phyloP scores from a whole-genome alignment of 2,888 invertebrate genomes.

The Netelia virgata region DNA sequence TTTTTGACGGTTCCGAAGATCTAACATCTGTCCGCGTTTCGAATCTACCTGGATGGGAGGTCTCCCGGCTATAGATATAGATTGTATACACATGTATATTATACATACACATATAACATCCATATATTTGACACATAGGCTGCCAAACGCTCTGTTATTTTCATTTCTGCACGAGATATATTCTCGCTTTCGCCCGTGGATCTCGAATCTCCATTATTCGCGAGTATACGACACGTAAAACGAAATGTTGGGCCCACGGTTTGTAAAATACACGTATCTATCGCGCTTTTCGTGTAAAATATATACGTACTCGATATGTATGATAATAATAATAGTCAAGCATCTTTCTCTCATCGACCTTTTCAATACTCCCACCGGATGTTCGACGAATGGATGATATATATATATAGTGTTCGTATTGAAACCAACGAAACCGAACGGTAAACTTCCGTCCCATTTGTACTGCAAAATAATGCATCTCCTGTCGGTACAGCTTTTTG shows the following conservation, averaged over 20 bases:
- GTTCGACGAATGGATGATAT: slow-evolving; percentile 26
- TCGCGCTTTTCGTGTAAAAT: slow-evolving; percentile 38
- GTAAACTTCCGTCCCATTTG: slow-evolving; percentile 51
- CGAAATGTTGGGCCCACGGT: slow-evolving; percentile 60
- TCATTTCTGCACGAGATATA: slow-evolving; percentile 48
- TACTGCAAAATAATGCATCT: slow-evolving; percentile 3
- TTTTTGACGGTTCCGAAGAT: slow-evolving; percentile 74
- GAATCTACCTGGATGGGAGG: slow-evolving; percentile 74
- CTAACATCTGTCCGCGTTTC: slow-evolving; percentile 80
- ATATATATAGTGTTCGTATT: slow-evolving; percentile 3
- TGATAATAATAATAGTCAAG: slow-evolving; percentile 27
- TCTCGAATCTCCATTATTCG: slow-evolving; percentile 71
- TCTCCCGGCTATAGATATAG: slow-evolving; percentile 24
- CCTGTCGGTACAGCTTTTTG: neutral
- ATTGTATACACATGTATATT: neutral
- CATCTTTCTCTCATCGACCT: slow-evolving; percentile 18
- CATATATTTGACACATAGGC: neutral
- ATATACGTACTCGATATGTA: slow-evolving; percentile 52
- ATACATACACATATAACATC: slow-evolving; percentile 7
- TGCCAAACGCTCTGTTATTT: slow-evolving; percentile 55
- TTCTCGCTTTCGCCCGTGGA: neutral
- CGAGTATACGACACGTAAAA: slow-evolving; percentile 76
- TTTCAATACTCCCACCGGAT: slow-evolving; percentile 49
- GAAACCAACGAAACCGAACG: slow-evolving; percentile 29
- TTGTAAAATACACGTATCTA: neutral